Conservation (phyloP, 2,113 vertebrate genomes). For the Cyanoderma ruficeps region DNA sequence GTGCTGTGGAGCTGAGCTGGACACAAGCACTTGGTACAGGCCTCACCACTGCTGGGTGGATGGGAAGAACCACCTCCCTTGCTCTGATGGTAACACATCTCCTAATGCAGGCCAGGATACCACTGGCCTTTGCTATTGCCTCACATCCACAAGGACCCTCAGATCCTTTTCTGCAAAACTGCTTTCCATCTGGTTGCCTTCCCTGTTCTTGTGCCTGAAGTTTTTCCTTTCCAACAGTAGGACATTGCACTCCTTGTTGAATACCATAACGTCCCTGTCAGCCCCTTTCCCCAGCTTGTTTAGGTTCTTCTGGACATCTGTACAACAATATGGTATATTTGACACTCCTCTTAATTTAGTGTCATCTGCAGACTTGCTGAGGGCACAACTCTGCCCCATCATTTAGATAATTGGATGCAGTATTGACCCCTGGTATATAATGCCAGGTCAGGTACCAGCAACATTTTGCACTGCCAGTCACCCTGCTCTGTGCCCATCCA, state of each 20-base stretch:
- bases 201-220: not conserved
- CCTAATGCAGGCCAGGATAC: not conserved
- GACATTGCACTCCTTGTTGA: not conserved
- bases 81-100: not conserved
- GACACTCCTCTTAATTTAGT: not conserved
- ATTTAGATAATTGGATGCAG: not conserved
- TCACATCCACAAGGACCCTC: not conserved
- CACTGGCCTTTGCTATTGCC: not conserved
- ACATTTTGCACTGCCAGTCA: not conserved
- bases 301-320: not conserved
- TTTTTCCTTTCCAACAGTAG: not conserved
- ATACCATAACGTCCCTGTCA: not conserved
- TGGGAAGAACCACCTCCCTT: not conserved
- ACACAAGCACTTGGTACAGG: not conserved
- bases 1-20: not conserved
- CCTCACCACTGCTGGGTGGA: not conserved
- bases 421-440: not conserved
- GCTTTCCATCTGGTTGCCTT: not conserved
- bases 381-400: not conserved
- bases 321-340: not conserved
- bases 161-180: not conserved
- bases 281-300: not conserved
- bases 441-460: not conserved
- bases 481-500: accelerated
- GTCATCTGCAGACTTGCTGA: not conserved